Percentiles rank a stretch among this genome's conserved stretches.
Evolutionary conservation across 2,888 invertebrate genomes (phyloP).

Genomic region (Andrena praecox): DNA sequence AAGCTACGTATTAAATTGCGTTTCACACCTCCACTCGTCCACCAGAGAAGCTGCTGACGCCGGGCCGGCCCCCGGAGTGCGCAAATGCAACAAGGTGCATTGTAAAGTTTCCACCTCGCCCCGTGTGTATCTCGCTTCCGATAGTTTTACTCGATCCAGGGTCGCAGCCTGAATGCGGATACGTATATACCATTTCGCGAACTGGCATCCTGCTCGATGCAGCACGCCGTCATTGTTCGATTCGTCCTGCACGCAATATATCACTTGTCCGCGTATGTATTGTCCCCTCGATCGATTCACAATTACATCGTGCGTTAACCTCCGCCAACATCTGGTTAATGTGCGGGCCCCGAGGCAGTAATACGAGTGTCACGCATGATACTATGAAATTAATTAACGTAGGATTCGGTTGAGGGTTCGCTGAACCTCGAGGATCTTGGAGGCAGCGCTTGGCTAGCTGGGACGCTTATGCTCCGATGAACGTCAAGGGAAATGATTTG

Average conservation of each 20-base stretch:
- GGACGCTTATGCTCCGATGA: neutral
- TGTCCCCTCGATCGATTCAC: conserved; percentile 36
- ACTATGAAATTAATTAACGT: neutral
- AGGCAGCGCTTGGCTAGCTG: neutral
- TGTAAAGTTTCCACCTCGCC: conserved; percentile 25
- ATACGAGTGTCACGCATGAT: neutral
- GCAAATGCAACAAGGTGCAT: conserved; percentile 1
- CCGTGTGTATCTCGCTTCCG: conserved; percentile 24
- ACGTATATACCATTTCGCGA: conserved; percentile 33
- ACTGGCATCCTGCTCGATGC: conserved; percentile 22
- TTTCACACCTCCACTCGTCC: neutral
- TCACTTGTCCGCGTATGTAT: conserved; percentile 6
- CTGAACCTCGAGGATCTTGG: neutral
- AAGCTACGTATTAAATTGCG: neutral
- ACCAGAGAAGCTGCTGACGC: no score
- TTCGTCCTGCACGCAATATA: conserved; percentile 27
- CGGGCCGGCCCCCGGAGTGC: no score
- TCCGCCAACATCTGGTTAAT: conserved; percentile 11
- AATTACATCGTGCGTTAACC: conserved; percentile 30
- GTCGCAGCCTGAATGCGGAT: conserved; percentile 28
- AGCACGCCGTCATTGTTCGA: conserved; percentile 28
- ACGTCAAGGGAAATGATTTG: no score
- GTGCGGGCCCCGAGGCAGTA: neutral
- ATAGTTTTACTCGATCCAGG: conserved; percentile 44
- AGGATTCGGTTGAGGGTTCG: neutral